Evolutionary conservation across 1,140 invertebrate species (phyloP).

Genomic region (Drosophila ambigua): DNA sequence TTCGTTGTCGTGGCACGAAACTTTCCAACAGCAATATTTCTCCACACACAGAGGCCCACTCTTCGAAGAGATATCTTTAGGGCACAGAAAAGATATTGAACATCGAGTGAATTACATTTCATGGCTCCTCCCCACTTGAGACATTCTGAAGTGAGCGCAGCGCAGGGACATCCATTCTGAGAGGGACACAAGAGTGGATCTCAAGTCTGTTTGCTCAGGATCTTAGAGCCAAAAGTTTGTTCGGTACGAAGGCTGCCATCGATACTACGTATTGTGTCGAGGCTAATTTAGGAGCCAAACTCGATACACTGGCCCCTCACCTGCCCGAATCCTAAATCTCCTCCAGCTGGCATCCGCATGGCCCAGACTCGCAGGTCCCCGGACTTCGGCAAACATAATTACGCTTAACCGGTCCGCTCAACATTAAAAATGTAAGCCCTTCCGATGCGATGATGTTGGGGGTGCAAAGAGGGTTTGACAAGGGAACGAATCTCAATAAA

Average conservation of each 20-base stretch:
- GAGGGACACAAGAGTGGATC: constrained; percentile 28
- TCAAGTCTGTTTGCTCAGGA: constrained; percentile 33
- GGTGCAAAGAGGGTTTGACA: constrained; percentile 26
- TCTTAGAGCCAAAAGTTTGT: constrained; percentile 10
- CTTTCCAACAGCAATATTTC: constrained; percentile 36
- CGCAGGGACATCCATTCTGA: constrained; percentile 1
- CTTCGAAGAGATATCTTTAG: too few species aligned
- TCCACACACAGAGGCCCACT: background rate
- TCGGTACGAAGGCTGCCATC: background rate
- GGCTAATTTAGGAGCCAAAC: constrained; percentile 1
- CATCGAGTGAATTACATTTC: constrained; percentile 44
- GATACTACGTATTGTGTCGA: background rate
- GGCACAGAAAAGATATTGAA: constrained; percentile 16
- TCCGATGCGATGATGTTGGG: constrained; percentile 2
- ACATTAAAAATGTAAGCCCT: constrained; percentile 53
- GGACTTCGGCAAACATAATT: constrained; percentile 53
- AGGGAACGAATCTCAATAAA: constrained; percentile 46
- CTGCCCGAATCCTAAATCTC: constrained; percentile 20
- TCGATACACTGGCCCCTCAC: background rate
- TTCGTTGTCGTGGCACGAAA: constrained; percentile 52
- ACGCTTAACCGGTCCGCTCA: constrained; percentile 44
- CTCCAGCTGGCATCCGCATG: background rate
- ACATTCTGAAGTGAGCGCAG: constrained; percentile 23
- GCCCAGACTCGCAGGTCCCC: background rate
- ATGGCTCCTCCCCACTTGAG: constrained; percentile 12